These are phyloP conservation scores for Zoanthus sociatus DNA, from an alignment of 92 coral and sea anemone species.

Conservation along the genomic window DNA sequence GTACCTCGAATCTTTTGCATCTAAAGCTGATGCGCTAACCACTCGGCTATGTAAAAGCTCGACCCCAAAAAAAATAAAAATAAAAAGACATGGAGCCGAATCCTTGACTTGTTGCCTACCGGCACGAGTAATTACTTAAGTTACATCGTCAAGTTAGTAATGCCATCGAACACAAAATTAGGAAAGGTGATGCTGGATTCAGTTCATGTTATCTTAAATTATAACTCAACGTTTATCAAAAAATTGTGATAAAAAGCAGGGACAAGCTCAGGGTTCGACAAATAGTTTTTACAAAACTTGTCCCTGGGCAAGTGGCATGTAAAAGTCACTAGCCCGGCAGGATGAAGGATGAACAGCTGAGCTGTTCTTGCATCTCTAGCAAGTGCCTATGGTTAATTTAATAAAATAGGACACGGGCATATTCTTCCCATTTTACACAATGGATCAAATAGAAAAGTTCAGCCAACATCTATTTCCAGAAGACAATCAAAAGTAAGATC, in stretches of 20 bases:
- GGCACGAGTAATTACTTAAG: slow-evolving; percentile 23
- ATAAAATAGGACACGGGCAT: slow-evolving; percentile 54
- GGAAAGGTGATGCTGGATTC: slow-evolving; percentile 58
- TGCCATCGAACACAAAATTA: slow-evolving; percentile 64
- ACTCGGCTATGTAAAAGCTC: too few relatives aligned
- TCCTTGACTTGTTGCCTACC: too few relatives aligned
- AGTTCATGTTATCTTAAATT: slow-evolving; percentile 35
- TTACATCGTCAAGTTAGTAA: slow-evolving; percentile 60
- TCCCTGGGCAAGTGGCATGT: too few relatives aligned
- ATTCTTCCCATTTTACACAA: slow-evolving; percentile 66
- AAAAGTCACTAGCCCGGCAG: too few relatives aligned
- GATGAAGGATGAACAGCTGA: too few relatives aligned
- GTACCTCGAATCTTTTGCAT: too few relatives aligned
- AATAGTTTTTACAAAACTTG: too few relatives aligned
- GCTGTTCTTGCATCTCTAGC: slow-evolving; percentile 46
- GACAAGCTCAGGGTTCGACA: neutral
- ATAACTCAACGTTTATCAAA: slow-evolving; percentile 54
- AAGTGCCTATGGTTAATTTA: slow-evolving; percentile 56
- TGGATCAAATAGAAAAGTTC: slow-evolving; percentile 60
- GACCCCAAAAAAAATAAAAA: too few relatives aligned
- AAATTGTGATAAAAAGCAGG: slow-evolving; percentile 25
- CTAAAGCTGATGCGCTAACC: too few relatives aligned
- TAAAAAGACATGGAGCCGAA: too few relatives aligned
- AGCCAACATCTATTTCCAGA: slow-evolving; percentile 71
- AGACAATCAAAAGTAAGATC: slow-evolving; percentile 35